A percentile compares a stretch with the other conserved stretches of the same genome.
Evolutionary conservation across 2,888 invertebrate species (phyloP).

Genomic region (Spilarctia lutea): DNA sequence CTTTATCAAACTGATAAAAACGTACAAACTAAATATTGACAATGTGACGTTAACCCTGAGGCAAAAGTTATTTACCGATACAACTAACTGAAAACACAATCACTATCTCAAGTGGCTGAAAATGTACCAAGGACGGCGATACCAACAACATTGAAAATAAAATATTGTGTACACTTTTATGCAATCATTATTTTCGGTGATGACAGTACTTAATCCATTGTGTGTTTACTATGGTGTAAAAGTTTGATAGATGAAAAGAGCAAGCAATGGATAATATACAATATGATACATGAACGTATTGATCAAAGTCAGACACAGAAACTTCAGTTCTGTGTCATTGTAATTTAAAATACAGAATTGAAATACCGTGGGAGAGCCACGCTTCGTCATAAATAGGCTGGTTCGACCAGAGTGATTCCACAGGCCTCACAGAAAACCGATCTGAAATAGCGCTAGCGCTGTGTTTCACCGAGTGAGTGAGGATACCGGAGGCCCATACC

Average conservation of each 20-base stretch:
- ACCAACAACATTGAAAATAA: slow-evolving; percentile 8
- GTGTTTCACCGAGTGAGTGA: no score
- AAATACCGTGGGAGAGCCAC: no score
- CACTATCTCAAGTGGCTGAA: slow-evolving; percentile 59
- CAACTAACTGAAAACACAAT: slow-evolving; percentile 51
- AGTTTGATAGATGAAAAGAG: not conserved
- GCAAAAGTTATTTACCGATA: slow-evolving; percentile 43
- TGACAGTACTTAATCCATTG: not conserved
- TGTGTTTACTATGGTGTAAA: not conserved
- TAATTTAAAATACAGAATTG: not conserved
- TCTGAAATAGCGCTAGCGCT: no score
- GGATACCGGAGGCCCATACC: no score
- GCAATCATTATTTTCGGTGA: slow-evolving; percentile 2
- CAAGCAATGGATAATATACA: not conserved
- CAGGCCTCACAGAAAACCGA: no score
- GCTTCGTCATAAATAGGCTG: no score
- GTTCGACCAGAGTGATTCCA: no score
- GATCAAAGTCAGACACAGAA: not conserved
- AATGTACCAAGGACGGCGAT: slow-evolving; percentile 67
- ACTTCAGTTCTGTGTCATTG: not conserved
- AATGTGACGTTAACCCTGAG: slow-evolving; percentile 65
- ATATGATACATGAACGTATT: not conserved
- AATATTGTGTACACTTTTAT: slow-evolving; percentile 7
- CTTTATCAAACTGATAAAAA: slow-evolving; percentile 61
- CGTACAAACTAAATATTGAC: slow-evolving; percentile 73